Percentiles rank a stretch among this genome's conserved stretches.
These are phyloP conservation scores for Pao palembangensis DNA, from an alignment of 2,113 vertebrate genomes.

Conservation along the genomic window DNA sequence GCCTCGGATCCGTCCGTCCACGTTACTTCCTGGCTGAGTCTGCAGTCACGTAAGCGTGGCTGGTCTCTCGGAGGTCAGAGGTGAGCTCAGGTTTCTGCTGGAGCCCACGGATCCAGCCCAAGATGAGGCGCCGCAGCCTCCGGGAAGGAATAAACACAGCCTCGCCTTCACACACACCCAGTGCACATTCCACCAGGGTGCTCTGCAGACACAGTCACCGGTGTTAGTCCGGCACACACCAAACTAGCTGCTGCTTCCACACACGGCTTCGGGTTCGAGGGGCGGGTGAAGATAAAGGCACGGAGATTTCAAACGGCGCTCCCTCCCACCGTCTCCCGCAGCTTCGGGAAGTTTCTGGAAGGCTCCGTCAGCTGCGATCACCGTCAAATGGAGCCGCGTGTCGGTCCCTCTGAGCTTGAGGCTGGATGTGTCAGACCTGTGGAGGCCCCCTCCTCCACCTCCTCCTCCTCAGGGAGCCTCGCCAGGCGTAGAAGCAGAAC, in stretches of 20 bases:
- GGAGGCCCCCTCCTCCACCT: conserved; percentile 13
- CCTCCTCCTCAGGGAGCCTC: neutral
- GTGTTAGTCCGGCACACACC: conserved; percentile 7
- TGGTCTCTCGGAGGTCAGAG: too few relatives aligned
- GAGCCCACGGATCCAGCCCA: too few relatives aligned
- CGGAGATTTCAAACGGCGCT: conserved; percentile 41
- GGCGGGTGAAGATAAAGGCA: conserved; percentile 63
- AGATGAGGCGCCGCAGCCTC: too few relatives aligned
- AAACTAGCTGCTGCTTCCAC: too few relatives aligned
- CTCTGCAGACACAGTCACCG: conserved; percentile 25
- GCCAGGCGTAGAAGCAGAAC: conserved; percentile 1
- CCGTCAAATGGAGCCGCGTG: conserved; percentile 35
- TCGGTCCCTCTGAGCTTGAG: conserved; percentile 25
- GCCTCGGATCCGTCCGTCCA: too few relatives aligned
- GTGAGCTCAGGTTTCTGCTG: too few relatives aligned
- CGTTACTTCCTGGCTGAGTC: too few relatives aligned
- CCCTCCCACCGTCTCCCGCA: conserved; percentile 11
- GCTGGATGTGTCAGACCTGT: conserved; percentile 41
- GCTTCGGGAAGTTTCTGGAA: conserved; percentile 37
- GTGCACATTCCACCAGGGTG: conserved; percentile 45
- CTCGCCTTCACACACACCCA: conserved; percentile 10
- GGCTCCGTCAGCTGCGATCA: conserved; percentile 53
- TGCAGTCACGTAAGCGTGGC: too few relatives aligned
- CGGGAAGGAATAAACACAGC: neutral
- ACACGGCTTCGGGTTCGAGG: too few relatives aligned